A percentile compares a stretch with the other conserved stretches of the same genome.
phyloP scores from a whole-genome alignment of 2,888 invertebrate genomes.

The Congeria kusceri region DNA sequence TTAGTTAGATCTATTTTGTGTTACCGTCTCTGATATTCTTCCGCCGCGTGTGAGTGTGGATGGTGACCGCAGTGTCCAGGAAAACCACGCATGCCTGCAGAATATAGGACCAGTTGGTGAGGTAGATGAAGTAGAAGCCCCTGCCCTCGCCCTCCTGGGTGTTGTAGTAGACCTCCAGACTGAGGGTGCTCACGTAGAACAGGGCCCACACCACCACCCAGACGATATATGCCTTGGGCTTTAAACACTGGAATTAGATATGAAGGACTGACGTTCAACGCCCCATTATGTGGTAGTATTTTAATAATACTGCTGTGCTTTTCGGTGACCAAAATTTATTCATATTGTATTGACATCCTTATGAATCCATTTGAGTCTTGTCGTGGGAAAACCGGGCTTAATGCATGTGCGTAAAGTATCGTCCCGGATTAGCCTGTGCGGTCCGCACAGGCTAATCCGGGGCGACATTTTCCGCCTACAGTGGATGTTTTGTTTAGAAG shows the following conservation, averaged over 20 bases:
- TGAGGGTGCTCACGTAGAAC: slow-evolving; percentile 45
- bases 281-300: too few relatives aligned
- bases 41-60: slow-evolving; percentile 23
- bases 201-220: slow-evolving; percentile 57
- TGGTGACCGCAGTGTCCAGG: slow-evolving; percentile 29
- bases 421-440: too few relatives aligned
- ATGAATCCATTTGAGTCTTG: too few relatives aligned
- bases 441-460: too few relatives aligned
- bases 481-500: too few relatives aligned
- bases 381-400: too few relatives aligned
- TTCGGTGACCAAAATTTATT: too few relatives aligned
- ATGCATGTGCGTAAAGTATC: too few relatives aligned
- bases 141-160: slow-evolving; percentile 5
- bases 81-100: slow-evolving; percentile 32
- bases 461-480: too few relatives aligned
- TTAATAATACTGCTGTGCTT: too few relatives aligned
- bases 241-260: slow-evolving; percentile 49
- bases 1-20: not conserved
- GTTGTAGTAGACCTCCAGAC: slow-evolving; percentile 50
- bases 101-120: slow-evolving; percentile 66
- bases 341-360: too few relatives aligned
- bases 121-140: slow-evolving; percentile 49
- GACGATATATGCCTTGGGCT: slow-evolving; percentile 24
- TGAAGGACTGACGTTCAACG: too few relatives aligned
- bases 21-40: slow-evolving; percentile 47